Percentiles rank a stretch among this genome's conserved stretches.
phyloP scores from a whole-genome alignment of 2,797 vertebrate species.

The Halcyon leucocephala region DNA sequence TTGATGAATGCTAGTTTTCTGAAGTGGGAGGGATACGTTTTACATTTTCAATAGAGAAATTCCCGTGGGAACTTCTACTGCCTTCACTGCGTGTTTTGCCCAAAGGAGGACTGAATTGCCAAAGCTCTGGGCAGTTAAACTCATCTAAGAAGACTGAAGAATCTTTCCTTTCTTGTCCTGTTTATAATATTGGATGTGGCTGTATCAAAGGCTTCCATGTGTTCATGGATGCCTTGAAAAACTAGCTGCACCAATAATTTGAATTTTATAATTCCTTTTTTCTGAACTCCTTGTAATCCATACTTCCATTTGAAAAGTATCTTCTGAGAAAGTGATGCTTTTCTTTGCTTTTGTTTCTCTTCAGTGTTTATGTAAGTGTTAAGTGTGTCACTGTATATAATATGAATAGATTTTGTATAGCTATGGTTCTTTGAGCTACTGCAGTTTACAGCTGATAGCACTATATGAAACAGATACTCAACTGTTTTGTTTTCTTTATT shows the following conservation, averaged over 20 bases:
- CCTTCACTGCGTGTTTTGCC: background rate
- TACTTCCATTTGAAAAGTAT: background rate
- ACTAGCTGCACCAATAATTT: background rate
- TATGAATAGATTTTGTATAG: background rate
- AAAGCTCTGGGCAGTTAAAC: background rate
- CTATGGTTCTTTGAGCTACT: background rate
- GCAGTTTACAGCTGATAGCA: background rate
- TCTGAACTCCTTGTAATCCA: background rate
- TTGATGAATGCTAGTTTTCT: background rate
- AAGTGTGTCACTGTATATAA: background rate
- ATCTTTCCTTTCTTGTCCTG: background rate
- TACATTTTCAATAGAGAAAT: background rate
- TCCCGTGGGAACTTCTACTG: background rate
- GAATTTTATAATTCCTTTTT: background rate
- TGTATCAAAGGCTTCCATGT: background rate
- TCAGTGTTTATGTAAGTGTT: background rate
- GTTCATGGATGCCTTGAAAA: background rate
- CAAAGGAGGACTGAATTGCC: background rate
- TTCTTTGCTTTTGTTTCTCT: background rate
- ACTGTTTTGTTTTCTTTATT: background rate
- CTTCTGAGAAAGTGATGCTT: background rate
- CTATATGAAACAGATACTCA: background rate
- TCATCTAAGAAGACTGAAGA: background rate
- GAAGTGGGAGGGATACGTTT: background rate
- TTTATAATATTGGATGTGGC: background rate